A percentile compares a stretch with the other conserved stretches of the same genome.
These are phyloP conservation scores for Lacerta agilis DNA, from an alignment of 2,797 vertebrate species.

Conservation along the genomic window DNA sequence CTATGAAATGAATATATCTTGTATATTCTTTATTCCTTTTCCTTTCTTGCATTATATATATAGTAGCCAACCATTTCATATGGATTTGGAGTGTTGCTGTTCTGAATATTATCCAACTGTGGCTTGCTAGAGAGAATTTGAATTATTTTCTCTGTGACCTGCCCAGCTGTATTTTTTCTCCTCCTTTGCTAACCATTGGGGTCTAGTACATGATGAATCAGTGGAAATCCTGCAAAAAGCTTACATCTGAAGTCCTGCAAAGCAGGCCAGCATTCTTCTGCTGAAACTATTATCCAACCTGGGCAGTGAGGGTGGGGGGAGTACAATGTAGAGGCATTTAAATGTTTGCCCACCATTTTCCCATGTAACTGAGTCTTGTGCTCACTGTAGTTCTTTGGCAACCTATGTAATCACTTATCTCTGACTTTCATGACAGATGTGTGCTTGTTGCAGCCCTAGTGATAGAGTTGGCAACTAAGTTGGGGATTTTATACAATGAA, in stretches of 20 bases:
- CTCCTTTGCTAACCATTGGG: conserved; percentile 16
- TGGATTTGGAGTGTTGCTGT: background rate
- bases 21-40: too few relatives aligned
- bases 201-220: conserved; percentile 25
- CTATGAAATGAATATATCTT: too few relatives aligned
- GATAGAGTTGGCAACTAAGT: background rate
- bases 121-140: conserved; percentile 9
- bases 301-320: background rate
- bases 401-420: background rate
- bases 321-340: conserved; percentile 10
- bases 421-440: background rate
- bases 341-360: conserved; percentile 13
- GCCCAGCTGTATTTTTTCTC: conserved; percentile 24
- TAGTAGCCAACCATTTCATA: background rate
- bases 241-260: background rate
- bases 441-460: background rate
- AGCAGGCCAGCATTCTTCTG: background rate
- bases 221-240: conserved; percentile 10
- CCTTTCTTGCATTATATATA: background rate
- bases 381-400: background rate
- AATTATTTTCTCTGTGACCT: conserved; percentile 24
- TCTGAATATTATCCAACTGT: conserved; percentile 9
- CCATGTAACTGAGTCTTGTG: background rate
- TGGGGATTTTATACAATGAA: background rate
- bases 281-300: background rate